Evolutionary conservation across 1,140 invertebrate species (phyloP).

Genomic region (Rhopalosiphum maidis): DNA sequence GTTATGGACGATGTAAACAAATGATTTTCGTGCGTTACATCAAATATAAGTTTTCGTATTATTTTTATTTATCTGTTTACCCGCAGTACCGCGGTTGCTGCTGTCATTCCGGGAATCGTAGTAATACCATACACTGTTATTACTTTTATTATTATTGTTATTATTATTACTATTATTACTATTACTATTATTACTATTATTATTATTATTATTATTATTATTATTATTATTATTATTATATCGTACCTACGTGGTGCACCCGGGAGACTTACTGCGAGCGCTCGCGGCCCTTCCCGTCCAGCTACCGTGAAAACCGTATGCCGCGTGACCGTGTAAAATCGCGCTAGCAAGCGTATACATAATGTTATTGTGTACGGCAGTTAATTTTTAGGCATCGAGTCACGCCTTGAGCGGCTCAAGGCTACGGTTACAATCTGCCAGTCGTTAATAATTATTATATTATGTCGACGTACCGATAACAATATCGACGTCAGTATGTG

Average conservation of each 20-base stretch:
- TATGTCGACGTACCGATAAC: background rate
- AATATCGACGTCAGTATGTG: background rate
- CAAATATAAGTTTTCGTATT: constrained; percentile 5
- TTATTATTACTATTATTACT: background rate
- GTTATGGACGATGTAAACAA: background rate
- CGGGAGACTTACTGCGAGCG: background rate
- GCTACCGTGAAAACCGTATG: background rate
- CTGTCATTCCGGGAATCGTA: background rate
- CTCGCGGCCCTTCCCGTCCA: background rate
- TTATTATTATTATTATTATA: background rate
- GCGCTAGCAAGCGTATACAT: background rate
- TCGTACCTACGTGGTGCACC: background rate
- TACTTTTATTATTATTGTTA: background rate
- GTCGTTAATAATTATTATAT: background rate
- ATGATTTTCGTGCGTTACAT: background rate
- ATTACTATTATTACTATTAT: too few relatives aligned
- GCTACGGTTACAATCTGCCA: background rate
- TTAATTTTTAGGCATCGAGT: background rate
- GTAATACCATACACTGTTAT: background rate
- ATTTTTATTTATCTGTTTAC: background rate
- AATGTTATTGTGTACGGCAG: background rate
- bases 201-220: too few relatives aligned
- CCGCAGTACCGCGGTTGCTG: background rate
- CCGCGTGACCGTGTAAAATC: background rate
- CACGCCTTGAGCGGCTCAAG: background rate